Base-by-base conservation (phyloP, 2,888 invertebrate genomes). In the Harpalus rubripes region DNA sequence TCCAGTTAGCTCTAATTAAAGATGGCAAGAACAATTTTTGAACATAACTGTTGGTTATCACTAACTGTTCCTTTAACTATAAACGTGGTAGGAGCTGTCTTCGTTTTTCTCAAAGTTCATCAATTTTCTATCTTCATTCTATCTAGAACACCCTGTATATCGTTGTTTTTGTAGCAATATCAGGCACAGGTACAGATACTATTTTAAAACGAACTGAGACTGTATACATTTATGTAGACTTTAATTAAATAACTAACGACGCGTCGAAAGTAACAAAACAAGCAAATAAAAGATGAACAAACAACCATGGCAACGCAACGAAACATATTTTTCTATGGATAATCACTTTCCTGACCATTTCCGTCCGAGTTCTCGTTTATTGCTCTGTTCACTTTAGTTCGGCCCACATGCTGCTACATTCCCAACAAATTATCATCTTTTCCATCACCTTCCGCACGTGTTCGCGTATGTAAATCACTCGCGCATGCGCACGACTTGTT, bases 351-450 rank as follows among this genome's bases (percentile, higher is more conserved):
- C 79, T 79, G 61, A 44, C 41, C 32, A 32, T 58, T 79, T 58
- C 56, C 78, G 78, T 80, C 58, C 18, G 16, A 61, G 80, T 63
- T 80, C 44, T 39, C 63, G 41, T 80, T 80, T 63, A 63, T 80
- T 63, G 61, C 68, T 26, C 68, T 41, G 61, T 82, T 32, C 82
- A 82, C 68, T 72, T 72, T 22, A 26, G 72, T 15, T 32, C 63
- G 61, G 56, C 68, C 82, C 82, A 82, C 72, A 72, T 82, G 72
- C 82, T 58, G 68, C 18, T 56, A 15, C 82, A 82, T 58, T 82
- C 82, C 63, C 72, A 82, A 39, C 82, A 82, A 82, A 82, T 82
- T 72, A 82, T 82, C 68, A 72, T 82, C 82, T 82, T 82, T 81
- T 81, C 72, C 82, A 72, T 82, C 56, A 72, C 39, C 32, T 78